Conservation (phyloP, 2,888 invertebrate species). For the Ellobium chinense region DNA sequence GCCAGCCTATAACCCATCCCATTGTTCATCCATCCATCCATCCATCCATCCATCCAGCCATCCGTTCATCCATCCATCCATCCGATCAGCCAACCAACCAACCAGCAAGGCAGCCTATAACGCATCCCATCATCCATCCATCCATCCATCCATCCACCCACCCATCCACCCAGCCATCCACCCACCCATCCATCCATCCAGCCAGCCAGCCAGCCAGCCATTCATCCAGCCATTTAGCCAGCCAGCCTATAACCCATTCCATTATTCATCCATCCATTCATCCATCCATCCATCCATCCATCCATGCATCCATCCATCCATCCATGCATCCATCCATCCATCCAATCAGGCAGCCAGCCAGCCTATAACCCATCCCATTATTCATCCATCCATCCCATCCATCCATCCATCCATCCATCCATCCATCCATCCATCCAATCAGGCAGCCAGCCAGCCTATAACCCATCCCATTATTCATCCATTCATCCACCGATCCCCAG, state of each 20-base stretch:
- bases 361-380: not conserved
- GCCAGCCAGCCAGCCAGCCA: not conserved
- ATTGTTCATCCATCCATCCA: not conserved
- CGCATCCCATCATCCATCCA: not conserved
- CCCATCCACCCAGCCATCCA: not conserved
- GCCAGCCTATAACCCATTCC: not conserved
- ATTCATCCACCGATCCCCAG: slow-evolving; percentile 13
- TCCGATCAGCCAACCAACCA: not conserved
- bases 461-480: not conserved
- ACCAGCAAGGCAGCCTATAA: not conserved
- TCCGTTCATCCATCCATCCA: not conserved
- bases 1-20: not conserved
- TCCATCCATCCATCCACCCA: not conserved
- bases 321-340: not conserved
- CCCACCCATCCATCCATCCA: not conserved
- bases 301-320: not conserved
- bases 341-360: not conserved
- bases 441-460: too few species aligned
- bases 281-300: not conserved
- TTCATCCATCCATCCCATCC: not conserved
- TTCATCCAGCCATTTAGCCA: not conserved
- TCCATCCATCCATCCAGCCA: not conserved
- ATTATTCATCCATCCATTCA: not conserved
- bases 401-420: not conserved
- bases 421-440: not conserved